Evolutionary conservation across 1,140 invertebrate genomes (phyloP).

Genomic region (Lepeophtheirus salmonis): DNA sequence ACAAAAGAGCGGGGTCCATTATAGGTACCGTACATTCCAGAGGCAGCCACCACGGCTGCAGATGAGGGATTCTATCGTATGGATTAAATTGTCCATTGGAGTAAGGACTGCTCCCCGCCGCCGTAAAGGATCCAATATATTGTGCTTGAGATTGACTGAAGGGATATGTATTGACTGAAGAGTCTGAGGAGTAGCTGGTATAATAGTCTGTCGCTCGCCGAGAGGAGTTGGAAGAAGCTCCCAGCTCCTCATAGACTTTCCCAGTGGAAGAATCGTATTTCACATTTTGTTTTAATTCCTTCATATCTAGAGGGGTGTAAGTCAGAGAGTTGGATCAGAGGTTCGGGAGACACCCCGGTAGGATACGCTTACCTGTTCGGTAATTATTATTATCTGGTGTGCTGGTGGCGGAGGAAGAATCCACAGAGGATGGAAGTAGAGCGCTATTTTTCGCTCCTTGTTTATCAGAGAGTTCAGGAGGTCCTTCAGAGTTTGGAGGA

Average conservation of each 20-base stretch:
- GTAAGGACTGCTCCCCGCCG: background rate
- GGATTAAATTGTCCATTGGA: background rate
- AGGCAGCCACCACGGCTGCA: too few species aligned
- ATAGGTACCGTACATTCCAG: constrained; percentile 9
- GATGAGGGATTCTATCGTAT: too few species aligned
- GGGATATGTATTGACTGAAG: background rate
- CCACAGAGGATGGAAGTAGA: too few species aligned
- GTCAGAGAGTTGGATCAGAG: too few species aligned
- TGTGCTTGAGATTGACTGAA: background rate
- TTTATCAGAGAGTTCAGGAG: too few species aligned
- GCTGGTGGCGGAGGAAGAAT: too few species aligned
- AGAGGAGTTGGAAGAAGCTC: background rate
- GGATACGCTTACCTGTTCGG: background rate
- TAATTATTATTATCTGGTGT: background rate
- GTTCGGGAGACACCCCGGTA: too few species aligned
- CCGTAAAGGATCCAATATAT: background rate
- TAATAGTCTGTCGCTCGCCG: too few species aligned
- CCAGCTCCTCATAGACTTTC: constrained; percentile 17
- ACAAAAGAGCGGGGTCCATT: constrained; percentile 5
- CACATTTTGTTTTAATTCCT: constrained; percentile 12
- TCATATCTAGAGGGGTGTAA: background rate
- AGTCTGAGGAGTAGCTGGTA: background rate
- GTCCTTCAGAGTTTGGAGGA: too few species aligned
- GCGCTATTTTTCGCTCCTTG: too few species aligned
- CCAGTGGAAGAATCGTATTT: constrained; percentile 15